Evolutionary conservation across 2,888 invertebrate genomes (phyloP).

Genomic region (Atethmia centrago): DNA sequence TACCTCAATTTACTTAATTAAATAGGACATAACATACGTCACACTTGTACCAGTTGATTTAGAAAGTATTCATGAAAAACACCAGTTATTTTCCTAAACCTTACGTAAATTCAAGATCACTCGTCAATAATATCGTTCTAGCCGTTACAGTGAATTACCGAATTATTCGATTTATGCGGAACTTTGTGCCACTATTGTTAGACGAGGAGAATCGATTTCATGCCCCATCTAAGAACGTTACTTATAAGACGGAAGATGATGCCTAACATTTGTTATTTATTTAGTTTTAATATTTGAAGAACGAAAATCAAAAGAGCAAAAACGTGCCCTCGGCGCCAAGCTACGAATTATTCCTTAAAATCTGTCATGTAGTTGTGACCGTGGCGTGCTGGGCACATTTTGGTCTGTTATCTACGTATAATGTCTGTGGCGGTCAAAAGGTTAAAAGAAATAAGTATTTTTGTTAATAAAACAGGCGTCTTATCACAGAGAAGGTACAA

Average conservation of each 20-base stretch:
- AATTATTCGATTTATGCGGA: slow-evolving; percentile 39
- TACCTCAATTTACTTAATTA: not conserved
- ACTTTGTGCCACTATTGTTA: slow-evolving; percentile 24
- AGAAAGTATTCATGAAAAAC: not conserved
- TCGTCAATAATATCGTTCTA: slow-evolving; percentile 21
- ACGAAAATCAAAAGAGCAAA: too few relatives aligned
- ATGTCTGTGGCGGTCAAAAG: too few relatives aligned
- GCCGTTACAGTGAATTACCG: slow-evolving; percentile 9
- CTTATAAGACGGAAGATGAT: slow-evolving; percentile 18
- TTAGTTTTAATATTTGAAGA: slow-evolving; percentile 8
- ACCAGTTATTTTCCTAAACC: slow-evolving; percentile 6
- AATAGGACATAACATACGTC: not conserved
- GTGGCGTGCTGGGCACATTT: too few relatives aligned
- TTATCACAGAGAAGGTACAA: too few relatives aligned
- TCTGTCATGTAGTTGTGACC: too few relatives aligned
- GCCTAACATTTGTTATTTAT: slow-evolving; percentile 12
- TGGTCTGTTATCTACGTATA: too few relatives aligned
- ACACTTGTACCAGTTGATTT: not conserved
- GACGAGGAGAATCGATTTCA: slow-evolving; percentile 33
- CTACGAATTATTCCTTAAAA: too few relatives aligned
- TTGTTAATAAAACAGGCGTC: not conserved
- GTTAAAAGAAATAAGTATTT: too few relatives aligned
- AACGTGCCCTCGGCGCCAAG: too few relatives aligned
- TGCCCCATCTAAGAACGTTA: slow-evolving; percentile 16
- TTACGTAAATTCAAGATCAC: slow-evolving; percentile 17